These are phyloP conservation scores for Lagenorhynchus albirostris DNA, from an alignment of 2,113 vertebrate species.

Conservation along the genomic window DNA sequence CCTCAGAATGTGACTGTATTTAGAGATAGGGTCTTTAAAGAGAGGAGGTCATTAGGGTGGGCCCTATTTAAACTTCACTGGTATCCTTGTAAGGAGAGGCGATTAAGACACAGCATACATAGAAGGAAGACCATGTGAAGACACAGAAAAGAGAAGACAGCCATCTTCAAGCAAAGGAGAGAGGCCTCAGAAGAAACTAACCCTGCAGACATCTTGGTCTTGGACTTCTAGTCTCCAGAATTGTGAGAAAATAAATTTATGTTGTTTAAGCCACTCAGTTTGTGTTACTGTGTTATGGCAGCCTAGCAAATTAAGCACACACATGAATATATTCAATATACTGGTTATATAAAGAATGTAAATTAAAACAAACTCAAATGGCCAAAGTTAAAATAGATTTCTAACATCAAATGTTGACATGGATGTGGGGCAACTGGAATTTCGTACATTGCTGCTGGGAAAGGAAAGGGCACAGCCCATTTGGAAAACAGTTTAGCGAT, in stretches of 20 bases:
- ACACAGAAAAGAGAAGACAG: not conserved
- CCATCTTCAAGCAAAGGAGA: not conserved
- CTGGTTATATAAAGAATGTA: not conserved
- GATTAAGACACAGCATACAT: not conserved
- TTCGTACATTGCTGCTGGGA: not conserved
- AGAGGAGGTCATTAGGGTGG: not conserved
- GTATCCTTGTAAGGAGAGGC: not conserved
- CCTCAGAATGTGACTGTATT: not conserved
- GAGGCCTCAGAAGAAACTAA: not conserved
- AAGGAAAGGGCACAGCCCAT: not conserved
- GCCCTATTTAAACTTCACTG: not conserved
- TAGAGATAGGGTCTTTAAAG: not conserved
- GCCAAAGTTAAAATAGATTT: not conserved
- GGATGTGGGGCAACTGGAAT: not conserved
- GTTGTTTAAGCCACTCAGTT: not conserved
- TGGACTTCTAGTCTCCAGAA: not conserved
- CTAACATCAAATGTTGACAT: not conserved
- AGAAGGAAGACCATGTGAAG: not conserved
- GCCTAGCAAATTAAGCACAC: not conserved
- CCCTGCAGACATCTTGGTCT: not conserved
- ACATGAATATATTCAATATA: not conserved
- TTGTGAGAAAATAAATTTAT: not conserved
- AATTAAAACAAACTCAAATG: not conserved
- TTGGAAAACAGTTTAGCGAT: not conserved
- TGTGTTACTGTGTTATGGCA: not conserved